Percentiles rank a stretch among this genome's conserved stretches.
Conservation (phyloP, 2,797 vertebrate genomes). For the Lophotriccus pileatus region DNA sequence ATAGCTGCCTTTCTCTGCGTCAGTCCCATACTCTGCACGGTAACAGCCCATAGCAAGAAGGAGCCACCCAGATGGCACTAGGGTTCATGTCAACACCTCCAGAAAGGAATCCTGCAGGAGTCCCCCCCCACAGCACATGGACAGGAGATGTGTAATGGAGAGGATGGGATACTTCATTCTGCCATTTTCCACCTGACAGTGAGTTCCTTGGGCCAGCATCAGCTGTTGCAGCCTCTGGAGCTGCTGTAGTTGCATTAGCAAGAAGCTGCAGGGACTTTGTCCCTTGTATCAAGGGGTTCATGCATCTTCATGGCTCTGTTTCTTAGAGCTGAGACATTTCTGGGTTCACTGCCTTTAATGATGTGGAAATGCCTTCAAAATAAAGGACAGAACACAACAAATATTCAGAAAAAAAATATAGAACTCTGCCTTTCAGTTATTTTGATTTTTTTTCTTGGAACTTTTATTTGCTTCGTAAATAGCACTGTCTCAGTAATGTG, state of each 20-base stretch:
- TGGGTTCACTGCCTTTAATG: not conserved
- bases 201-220: not conserved
- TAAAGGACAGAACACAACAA: not conserved
- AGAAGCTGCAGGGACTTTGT: not conserved
- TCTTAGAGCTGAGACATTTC: not conserved
- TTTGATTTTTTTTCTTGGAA: not conserved
- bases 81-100: not conserved
- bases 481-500: not conserved
- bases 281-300: not conserved
- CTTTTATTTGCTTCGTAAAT: not conserved
- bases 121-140: not conserved
- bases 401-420: not conserved
- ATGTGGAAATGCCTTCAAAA: not conserved
- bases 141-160: not conserved
- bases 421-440: not conserved
- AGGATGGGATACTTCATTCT: not conserved
- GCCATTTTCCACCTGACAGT: not conserved
- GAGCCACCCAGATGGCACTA: not conserved
- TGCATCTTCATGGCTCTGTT: not conserved
- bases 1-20: not conserved
- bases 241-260: not conserved
- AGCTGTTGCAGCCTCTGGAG: not conserved
- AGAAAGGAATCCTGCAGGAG: not conserved
- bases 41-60: not conserved
- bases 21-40: rapidly evolving